A percentile compares a stretch with the other conserved stretches of the same genome.
phyloP scores from a whole-genome alignment of 2,797 vertebrate genomes.

The Chaunax sp. region DNA sequence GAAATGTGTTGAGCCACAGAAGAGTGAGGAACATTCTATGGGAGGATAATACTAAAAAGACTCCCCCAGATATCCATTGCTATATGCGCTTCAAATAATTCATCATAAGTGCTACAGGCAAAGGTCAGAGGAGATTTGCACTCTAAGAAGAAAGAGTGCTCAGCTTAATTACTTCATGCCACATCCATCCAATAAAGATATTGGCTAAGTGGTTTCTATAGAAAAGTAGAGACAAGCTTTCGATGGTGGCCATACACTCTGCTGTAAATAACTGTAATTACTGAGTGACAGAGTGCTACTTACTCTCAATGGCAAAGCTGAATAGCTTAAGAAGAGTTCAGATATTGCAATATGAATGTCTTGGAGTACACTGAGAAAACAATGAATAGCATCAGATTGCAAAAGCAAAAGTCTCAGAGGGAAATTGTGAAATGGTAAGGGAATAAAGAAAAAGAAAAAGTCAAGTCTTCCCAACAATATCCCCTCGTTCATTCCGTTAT shows the following conservation, averaged over 20 bases:
- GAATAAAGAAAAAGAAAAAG: slow-evolving; percentile 55
- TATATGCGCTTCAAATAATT: slow-evolving; percentile 5
- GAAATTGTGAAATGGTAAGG: slow-evolving; percentile 33
- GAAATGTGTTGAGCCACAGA: slow-evolving; percentile 12
- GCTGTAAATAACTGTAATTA: slow-evolving; percentile 54
- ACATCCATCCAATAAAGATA: slow-evolving; percentile 62
- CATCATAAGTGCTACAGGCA: slow-evolving; percentile 47
- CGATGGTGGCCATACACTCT: slow-evolving; percentile 18
- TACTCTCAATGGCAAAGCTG: slow-evolving; percentile 4
- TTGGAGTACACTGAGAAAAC: slow-evolving; percentile 9
- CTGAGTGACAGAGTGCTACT: slow-evolving; percentile 38
- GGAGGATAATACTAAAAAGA: slow-evolving; percentile 10
- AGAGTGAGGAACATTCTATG: slow-evolving; percentile 3
- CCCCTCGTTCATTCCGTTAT: slow-evolving; percentile 53
- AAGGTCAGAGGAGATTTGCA: slow-evolving; percentile 57
- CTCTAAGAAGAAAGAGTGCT: slow-evolving; percentile 51
- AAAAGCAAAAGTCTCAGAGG: slow-evolving; percentile 25
- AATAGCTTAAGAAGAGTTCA: slow-evolving; percentile 4
- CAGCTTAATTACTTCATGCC: slow-evolving; percentile 58
- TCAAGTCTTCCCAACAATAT: slow-evolving; percentile 29
- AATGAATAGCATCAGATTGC: slow-evolving; percentile 28
- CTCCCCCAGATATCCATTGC: slow-evolving; percentile 11
- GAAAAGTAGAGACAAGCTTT: slow-evolving; percentile 23
- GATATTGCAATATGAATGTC: slow-evolving; percentile 10
- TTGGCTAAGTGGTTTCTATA: slow-evolving; percentile 39